These are phyloP conservation scores for Drosophila lutescens DNA, from an alignment of 2,888 invertebrate genomes.

Conservation along the genomic window DNA sequence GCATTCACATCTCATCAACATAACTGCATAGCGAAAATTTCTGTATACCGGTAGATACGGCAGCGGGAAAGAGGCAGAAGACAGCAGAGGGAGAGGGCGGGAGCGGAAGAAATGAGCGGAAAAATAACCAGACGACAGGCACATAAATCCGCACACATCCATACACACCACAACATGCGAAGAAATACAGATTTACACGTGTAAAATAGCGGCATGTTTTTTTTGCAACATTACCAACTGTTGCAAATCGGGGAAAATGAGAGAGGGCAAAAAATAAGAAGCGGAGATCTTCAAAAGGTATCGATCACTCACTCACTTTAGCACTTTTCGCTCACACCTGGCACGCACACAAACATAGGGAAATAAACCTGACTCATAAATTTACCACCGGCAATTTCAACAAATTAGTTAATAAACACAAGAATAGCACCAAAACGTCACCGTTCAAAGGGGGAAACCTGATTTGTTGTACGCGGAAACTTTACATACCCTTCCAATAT, in stretches of 20 bases:
- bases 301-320: constrained; percentile 21
- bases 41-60: constrained; percentile 37
- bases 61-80: constrained; percentile 29
- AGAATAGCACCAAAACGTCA: constrained; percentile 45
- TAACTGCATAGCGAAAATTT: constrained; percentile 43
- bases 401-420: constrained; percentile 62
- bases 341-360: constrained; percentile 8
- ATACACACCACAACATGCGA: constrained; percentile 16
- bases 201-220: constrained; percentile 26
- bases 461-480: constrained; percentile 19
- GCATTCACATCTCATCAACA: constrained; percentile 31
- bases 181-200: constrained; percentile 19
- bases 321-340: constrained; percentile 20
- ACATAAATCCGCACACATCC: constrained; percentile 28
- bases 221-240: constrained; percentile 49
- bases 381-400: constrained; percentile 40
- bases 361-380: constrained; percentile 46
- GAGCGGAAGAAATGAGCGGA: constrained; percentile 34
- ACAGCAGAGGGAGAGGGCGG: constrained; percentile 19
- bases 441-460: constrained; percentile 10
- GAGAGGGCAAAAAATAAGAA: constrained; percentile 7
- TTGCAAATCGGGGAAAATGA: constrained; percentile 41
- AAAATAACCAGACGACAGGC: constrained; percentile 48
- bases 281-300: constrained; percentile 29
- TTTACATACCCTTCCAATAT: not conserved